Conservation (phyloP, 2,797 vertebrate genomes). For the Hybognathus amarus region DNA sequence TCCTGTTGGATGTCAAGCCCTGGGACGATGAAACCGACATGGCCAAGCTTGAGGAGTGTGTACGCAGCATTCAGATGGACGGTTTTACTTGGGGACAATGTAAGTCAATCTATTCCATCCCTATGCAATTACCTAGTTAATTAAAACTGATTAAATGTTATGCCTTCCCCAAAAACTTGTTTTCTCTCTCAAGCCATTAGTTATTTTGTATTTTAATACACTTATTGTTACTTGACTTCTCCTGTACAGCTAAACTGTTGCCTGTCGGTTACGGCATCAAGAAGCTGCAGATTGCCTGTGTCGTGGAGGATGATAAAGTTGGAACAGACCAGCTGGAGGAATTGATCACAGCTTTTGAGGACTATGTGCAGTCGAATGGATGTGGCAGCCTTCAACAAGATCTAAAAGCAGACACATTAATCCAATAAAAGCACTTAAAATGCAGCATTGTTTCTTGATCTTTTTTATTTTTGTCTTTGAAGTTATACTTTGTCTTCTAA, state of each 20-base stretch:
- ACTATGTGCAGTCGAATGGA: constrained; percentile 97
- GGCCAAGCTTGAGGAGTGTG: constrained; percentile 91
- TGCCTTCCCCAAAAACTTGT: background rate
- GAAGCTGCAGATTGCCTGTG: constrained; percentile 95
- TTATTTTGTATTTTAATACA: background rate
- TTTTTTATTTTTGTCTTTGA: background rate
- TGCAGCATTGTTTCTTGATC: background rate
- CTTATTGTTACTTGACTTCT: background rate
- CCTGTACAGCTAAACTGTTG: constrained; percentile 87
- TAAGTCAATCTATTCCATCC: constrained; percentile 73
- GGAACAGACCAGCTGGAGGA: constrained; percentile 96
- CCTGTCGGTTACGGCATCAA: constrained; percentile 97
- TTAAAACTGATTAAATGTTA: background rate
- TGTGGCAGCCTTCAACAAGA: constrained; percentile 97
- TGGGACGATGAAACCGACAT: constrained; percentile 99
- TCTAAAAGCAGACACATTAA: constrained; percentile 74
- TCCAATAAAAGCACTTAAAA: constrained; percentile 68
- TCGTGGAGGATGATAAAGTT: constrained; percentile 98
- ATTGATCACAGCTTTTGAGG: constrained; percentile 92
- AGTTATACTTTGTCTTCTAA: background rate
- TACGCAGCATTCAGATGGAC: constrained; percentile 89
- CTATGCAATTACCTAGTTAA: background rate
- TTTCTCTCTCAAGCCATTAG: background rate
- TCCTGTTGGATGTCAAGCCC: constrained; percentile 90
- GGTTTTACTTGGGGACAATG: constrained; percentile 97